Base-by-base conservation (phyloP, 2,888 invertebrate species). In the Congeria kusceri region DNA sequence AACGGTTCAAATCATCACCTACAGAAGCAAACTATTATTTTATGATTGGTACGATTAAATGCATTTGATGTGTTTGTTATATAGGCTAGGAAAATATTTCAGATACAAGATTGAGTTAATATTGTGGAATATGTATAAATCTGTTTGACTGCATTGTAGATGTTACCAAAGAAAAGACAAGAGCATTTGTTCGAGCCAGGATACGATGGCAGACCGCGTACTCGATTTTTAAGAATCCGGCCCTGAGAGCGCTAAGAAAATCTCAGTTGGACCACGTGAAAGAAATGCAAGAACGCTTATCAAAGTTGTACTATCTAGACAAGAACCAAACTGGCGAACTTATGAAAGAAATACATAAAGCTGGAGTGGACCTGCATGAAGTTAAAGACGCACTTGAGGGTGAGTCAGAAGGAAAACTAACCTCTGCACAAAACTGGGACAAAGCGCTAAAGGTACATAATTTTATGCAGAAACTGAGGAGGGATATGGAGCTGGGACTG, bases 201-300 rank as follows among this genome's bases (percentile, higher is more conserved):
- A 61, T 46, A 7, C 62, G 79, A 29, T 84, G 84, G 84, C 61
- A 59, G 29, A 27, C 81, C 13, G 23, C 74, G 20, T 79, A 72
- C 49, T 75, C 81, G 20, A 39, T 84, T 18, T 70, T 77, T 58
- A 61, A 70, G 29, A 84, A 84, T 49, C 84, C 84, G 13, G 23
- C 61, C 11, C 20, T 84, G 15, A 65, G 82, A 9, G 25, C 72
- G n/a, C 46, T 64, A 28, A 57, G 84, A 27, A 84, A 82, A 70
- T 32, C 28, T 7, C 71, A 81, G 28, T 66, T 81, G 13, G 32
- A 23, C 7, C 74, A 74, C 28, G 66, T 81, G 49, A 65, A 67
- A 18, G 68, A 70, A 49, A 62, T 81, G 59, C 61, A 77, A 23
- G 68, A 68, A 39, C 39, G 81, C 13, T 39, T 77, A 3, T 62